Conservation (phyloP, 2,797 vertebrate genomes). For the Heteromormyrus szaboi region DNA sequence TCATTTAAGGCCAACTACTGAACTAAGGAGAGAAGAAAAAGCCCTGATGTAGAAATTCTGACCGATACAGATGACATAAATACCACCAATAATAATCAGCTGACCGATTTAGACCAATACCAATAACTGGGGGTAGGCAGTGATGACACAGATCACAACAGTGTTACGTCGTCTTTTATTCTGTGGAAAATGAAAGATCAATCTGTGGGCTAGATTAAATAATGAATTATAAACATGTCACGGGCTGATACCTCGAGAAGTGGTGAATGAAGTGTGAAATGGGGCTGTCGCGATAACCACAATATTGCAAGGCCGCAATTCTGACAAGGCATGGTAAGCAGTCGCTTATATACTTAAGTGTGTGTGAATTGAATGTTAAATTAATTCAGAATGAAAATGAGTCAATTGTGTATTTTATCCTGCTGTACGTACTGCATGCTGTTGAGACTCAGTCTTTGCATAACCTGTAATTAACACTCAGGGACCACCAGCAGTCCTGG, state of each 20-base stretch:
- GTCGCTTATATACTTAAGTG: not conserved
- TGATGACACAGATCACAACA: not conserved
- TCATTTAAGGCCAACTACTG: not conserved
- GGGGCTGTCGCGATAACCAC: not conserved
- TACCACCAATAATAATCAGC: not conserved
- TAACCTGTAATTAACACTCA: not conserved
- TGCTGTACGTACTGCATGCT: not conserved
- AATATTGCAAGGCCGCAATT: not conserved
- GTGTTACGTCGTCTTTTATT: not conserved
- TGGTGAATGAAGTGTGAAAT: not conserved
- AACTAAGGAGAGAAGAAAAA: not conserved
- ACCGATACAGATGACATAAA: not conserved
- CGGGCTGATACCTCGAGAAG: not conserved
- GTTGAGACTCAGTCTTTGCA: not conserved
- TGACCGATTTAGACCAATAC: not conserved
- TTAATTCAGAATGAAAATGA: not conserved
- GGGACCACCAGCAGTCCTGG: not conserved
- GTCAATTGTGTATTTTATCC: not conserved
- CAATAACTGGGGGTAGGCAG: not conserved
- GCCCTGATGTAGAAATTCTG: not conserved
- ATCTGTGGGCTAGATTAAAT: not conserved
- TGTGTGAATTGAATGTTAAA: not conserved
- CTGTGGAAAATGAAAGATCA: not conserved
- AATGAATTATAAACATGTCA: not conserved
- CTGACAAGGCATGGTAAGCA: not conserved